Base-by-base conservation (phyloP, 2,797 vertebrate genomes). In the Phalloptychus januarius region DNA sequence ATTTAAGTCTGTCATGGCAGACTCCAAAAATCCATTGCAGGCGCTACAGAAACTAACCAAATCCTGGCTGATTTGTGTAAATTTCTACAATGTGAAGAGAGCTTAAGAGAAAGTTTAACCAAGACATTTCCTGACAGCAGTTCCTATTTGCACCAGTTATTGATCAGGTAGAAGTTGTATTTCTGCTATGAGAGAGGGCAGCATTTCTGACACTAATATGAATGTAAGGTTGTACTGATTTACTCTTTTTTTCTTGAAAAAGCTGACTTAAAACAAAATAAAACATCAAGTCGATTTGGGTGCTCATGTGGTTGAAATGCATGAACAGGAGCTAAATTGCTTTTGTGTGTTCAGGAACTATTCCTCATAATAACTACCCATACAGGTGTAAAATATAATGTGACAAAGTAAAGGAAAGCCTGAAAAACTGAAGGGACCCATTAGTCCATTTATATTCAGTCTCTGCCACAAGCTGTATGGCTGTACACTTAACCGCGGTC, bases 401-500 rank as follows among this genome's bases (percentile, higher is more conserved):
- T 77, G 74, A 85, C 77, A 81, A 56, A 81, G 63, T 65, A 73
- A 45, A 15, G 31, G 28, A 42, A 54, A 72, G 46, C 33, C 74
- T 86, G 79, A 75, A 80, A 79, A 74, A 76, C 74, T 42, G 71
- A 50, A 80, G 75, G 72, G 46, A 58, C 77, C 79, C 36, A 54
- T 87, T 78, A 81, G 77, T 61, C 75, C 80, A 71, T 88, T 80
- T 82, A 75, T 82, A 85, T 83, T 84, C 73, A n/a, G 61, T 81
- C 79, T 85, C 63, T 87, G 82, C 88, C 85, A 76, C 80, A 85
- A 88, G 78, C 83, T 61, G 28, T 18, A 15, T 77, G 84, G 63
- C 83, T 87, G 76, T 23, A 38, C 78, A 81, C 82, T 87, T 87
- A 86, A 88, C 71, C 78, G 72, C 84, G 75, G 79, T 77, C 15